Evolutionary conservation across 2,888 invertebrate species (phyloP).

Genomic region (Nycteola revayana): DNA sequence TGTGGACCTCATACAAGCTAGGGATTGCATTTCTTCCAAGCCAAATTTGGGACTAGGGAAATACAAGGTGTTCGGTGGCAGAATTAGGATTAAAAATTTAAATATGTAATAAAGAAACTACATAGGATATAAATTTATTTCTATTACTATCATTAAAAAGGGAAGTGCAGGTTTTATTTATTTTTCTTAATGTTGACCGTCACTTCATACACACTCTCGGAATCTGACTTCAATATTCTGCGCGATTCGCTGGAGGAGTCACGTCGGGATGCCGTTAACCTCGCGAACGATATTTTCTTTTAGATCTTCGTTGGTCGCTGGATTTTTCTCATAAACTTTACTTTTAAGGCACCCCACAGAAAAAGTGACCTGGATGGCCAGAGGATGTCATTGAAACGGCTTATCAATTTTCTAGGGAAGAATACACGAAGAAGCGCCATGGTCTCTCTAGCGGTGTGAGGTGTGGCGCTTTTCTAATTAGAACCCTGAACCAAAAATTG

Average conservation of each 20-base stretch:
- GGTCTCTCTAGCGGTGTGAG: conserved; percentile 11
- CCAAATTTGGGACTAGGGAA: no score
- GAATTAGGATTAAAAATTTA: conserved; percentile 8
- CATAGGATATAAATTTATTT: conserved; percentile 3
- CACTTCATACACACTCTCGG: conserved; percentile 1
- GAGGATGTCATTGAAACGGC: conserved; percentile 20
- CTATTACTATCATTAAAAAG: conserved; percentile 3
- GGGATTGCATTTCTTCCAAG: no score
- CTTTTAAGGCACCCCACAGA: conserved; percentile 13
- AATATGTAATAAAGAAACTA: background rate
- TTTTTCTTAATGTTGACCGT: conserved; percentile 6
- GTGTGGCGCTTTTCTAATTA: no score
- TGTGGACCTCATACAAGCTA: no score
- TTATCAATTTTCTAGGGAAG: conserved; percentile 18
- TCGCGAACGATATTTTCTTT: conserved; percentile 1
- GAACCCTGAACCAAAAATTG: no score
- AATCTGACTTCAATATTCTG: conserved; percentile 3
- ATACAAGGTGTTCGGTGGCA: conserved; percentile 4
- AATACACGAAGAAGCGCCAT: conserved; percentile 8
- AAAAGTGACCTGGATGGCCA: conserved; percentile 33
- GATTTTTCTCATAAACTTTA: background rate
- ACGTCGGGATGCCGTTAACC: conserved; percentile 2
- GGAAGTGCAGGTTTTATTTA: conserved; percentile 2
- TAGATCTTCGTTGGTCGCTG: no score
- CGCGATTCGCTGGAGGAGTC: conserved; percentile 2